Evolutionary conservation across 37 sponge, comb jelly and placozoan species (phyloP), one percentile per base, ranked within the genome.

Genomic region (Spongia lamella): DNA sequence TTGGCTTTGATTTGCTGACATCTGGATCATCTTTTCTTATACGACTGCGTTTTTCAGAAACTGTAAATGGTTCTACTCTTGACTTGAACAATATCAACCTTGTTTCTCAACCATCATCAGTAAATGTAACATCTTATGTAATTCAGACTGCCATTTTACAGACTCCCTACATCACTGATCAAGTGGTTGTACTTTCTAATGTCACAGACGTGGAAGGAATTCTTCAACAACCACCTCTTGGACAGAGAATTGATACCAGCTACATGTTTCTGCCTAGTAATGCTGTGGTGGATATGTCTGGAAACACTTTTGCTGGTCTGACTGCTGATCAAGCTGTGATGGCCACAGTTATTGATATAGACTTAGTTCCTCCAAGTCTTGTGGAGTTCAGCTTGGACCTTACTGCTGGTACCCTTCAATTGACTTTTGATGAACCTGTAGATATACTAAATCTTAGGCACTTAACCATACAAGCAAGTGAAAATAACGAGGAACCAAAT

Each of bases 371-470:
- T 36, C 95, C 95, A 16, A 63, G 57, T 6, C 79, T 94, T 20
- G 47, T 22, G 16, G 59, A 68, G 15, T 94, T 88, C 57, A 29
- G 51, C 2, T 38, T 94, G 31, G 92, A 94, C 39, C 75, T 94
- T 13, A 84, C 92, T 60, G 77, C 78, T 38, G 85, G 92, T 3
- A 38, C 85, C 7, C 51, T 94, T 20, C 35, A 50, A 26, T 66
- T 94, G 16, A 94, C 95, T 7, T 94, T 90, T 70, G 73, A 65
- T 37, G 91, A 87, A 29, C 55, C 82, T 15, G 65, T 94, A n/a
- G 81, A 87, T 24, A 30, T 56, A 16, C 56, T 95, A 7, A 47
- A 82, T 70, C 58, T 75, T 20, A 55, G 72, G 5, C 25, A 32
- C 3, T 50, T 89, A 4, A 87, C 84, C 25, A 21, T 89, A 5